phyloP scores from a whole-genome alignment of 2,888 invertebrate species.

The Zygaena filipendulae region DNA sequence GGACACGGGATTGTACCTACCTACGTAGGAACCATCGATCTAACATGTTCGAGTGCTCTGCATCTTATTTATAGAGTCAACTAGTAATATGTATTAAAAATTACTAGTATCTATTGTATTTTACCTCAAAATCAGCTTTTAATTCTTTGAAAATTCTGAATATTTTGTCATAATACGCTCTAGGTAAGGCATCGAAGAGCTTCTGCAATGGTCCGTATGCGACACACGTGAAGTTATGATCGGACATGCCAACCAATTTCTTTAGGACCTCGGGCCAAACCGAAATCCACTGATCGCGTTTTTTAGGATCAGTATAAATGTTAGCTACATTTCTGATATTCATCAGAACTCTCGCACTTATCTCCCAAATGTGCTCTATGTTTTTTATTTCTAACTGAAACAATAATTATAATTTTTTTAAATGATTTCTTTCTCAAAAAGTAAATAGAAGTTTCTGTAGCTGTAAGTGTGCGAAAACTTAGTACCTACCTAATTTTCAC shows the following conservation, averaged over 20 bases:
- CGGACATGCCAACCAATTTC: slow-evolving; percentile 70
- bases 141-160: slow-evolving; percentile 63
- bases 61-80: too few species aligned
- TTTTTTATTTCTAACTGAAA: slow-evolving; percentile 70
- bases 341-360: slow-evolving; percentile 68
- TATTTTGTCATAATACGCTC: slow-evolving; percentile 63
- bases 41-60: too few species aligned
- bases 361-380: slow-evolving; percentile 73
- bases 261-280: slow-evolving; percentile 74
- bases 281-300: slow-evolving; percentile 69
- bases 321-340: slow-evolving; percentile 72
- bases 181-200: slow-evolving; percentile 68
- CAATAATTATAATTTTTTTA: slow-evolving; percentile 9
- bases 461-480: too few species aligned
- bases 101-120: too few species aligned
- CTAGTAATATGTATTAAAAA: too few species aligned
- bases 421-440: slow-evolving; percentile 5
- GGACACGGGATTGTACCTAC: too few species aligned
- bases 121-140: slow-evolving; percentile 70
- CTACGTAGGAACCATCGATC: too few species aligned
- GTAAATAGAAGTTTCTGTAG: slow-evolving; percentile 1
- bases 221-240: slow-evolving; percentile 74
- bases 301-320: slow-evolving; percentile 72
- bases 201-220: slow-evolving; percentile 72
- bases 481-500: too few species aligned